phyloP scores from a whole-genome alignment of 2,888 invertebrate genomes.

The Drosophila birchii region DNA sequence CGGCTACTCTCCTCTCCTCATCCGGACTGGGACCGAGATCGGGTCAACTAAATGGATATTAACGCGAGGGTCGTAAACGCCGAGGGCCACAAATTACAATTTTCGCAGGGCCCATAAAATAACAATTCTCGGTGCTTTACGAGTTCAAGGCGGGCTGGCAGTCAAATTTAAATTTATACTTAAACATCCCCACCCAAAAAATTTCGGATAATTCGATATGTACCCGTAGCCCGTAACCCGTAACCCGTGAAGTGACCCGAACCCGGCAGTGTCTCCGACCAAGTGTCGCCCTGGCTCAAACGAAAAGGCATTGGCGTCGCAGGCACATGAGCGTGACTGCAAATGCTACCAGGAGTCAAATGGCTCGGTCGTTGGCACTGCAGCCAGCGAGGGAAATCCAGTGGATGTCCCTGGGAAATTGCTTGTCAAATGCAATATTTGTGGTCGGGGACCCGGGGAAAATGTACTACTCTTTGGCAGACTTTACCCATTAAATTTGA shows the following conservation, averaged over 20 bases:
- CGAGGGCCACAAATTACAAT: constrained; percentile 46
- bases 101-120: constrained; percentile 46
- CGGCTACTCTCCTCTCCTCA: not conserved
- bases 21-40: not conserved
- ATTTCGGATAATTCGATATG: constrained; percentile 24
- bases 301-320: constrained; percentile 12
- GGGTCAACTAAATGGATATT: constrained; percentile 39
- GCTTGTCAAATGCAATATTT: constrained; percentile 34
- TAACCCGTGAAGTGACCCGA: constrained; percentile 21
- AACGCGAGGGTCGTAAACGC: constrained; percentile 35
- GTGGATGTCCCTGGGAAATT: constrained; percentile 23
- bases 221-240: constrained; percentile 2
- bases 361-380: constrained; percentile 40
- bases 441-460: not conserved
- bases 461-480: constrained; percentile 23
- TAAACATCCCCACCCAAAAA: not conserved
- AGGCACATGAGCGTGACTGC: constrained; percentile 38
- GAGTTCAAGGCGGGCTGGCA: constrained; percentile 18
- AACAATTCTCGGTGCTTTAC: constrained; percentile 39
- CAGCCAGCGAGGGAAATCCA: constrained; percentile 16
- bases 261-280: constrained; percentile 17
- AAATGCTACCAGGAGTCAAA: constrained; percentile 22
- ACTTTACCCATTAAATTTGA: constrained; percentile 31
- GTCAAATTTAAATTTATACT: constrained; percentile 48
- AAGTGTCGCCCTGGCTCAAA: constrained; percentile 23